Percentiles rank a stretch among this genome's conserved stretches.
Conservation (phyloP, 1,140 invertebrate genomes). For the Oncopodura yosiiana region DNA sequence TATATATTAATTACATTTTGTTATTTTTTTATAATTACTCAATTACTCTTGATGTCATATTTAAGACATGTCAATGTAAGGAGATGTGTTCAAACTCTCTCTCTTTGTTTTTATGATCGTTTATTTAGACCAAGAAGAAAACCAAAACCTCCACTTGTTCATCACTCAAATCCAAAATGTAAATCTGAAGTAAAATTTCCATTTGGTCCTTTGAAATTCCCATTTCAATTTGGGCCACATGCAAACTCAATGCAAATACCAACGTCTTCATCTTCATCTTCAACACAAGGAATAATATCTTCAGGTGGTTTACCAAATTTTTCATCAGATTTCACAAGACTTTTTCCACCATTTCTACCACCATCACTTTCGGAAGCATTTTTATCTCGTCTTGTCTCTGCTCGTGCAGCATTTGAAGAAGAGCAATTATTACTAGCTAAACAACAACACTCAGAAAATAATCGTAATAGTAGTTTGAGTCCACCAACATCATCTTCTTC, state of each 20-base stretch:
- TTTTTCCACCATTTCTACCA: not conserved
- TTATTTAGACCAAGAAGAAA: slow-evolving; percentile 80
- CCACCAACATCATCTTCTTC: not conserved
- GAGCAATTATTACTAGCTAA: not conserved
- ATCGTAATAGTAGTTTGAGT: not conserved
- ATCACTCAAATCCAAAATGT: slow-evolving; percentile 20
- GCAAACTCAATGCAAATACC: slow-evolving; percentile 3
- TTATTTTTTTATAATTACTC: too few species aligned
- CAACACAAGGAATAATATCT: not conserved
- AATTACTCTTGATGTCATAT: too few species aligned
- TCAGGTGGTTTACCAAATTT: not conserved
- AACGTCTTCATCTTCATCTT: slow-evolving; percentile 1
- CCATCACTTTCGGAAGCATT: not conserved
- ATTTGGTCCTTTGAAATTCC: slow-evolving; percentile 22
- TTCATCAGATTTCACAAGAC: not conserved
- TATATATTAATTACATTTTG: too few species aligned
- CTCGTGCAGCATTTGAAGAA: not conserved
- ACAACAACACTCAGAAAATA: not conserved
- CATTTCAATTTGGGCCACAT: slow-evolving; percentile 16
- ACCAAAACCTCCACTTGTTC: slow-evolving; percentile 58
- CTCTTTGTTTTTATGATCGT: too few species aligned
- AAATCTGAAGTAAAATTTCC: slow-evolving; percentile 30
- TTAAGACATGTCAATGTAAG: too few species aligned
- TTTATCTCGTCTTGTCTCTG: not conserved
- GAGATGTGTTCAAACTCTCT: too few species aligned